Conservation (phyloP, 2,888 invertebrate genomes). For the Aquatica leii region DNA sequence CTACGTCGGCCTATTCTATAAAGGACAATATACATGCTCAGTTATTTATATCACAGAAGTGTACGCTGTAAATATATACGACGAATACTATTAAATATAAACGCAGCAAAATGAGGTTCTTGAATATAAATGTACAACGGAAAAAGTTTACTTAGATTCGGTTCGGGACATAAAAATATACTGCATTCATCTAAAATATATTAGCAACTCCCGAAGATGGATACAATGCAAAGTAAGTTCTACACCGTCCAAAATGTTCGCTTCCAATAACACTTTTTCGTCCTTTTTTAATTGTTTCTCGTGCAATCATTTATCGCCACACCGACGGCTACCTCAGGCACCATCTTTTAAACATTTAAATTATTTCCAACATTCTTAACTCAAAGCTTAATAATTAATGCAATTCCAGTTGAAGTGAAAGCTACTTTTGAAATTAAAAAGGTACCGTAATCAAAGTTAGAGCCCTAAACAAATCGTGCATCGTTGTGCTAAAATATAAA, state of each 20-base stretch:
- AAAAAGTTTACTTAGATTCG: slow-evolving; percentile 47
- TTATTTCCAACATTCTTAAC: slow-evolving; percentile 12
- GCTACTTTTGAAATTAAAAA: slow-evolving; percentile 15
- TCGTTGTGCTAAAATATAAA: slow-evolving; percentile 13
- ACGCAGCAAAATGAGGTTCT: slow-evolving; percentile 46
- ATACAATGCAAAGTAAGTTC: slow-evolving; percentile 44
- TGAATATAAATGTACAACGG: slow-evolving; percentile 46
- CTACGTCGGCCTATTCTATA: slow-evolving; percentile 41
- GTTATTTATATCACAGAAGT: slow-evolving; percentile 40
- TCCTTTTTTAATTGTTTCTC: no score
- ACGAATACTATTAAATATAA: slow-evolving; percentile 49
- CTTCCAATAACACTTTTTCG: not conserved
- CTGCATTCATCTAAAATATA: slow-evolving; percentile 52
- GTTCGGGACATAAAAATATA: slow-evolving; percentile 50
- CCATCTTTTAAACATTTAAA: not conserved
- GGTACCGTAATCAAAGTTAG: slow-evolving; percentile 15
- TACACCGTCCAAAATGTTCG: slow-evolving; percentile 24
- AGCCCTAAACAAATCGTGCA: slow-evolving; percentile 15
- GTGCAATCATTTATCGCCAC: not conserved
- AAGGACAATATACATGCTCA: slow-evolving; percentile 45
- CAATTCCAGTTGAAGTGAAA: slow-evolving; percentile 1
- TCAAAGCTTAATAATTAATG: slow-evolving; percentile 12
- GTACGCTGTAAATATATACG: slow-evolving; percentile 40
- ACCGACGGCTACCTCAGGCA: not conserved
- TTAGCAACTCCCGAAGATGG: slow-evolving; percentile 44